Evolutionary conservation across 2,888 invertebrate species (phyloP).

Genomic region (Teinopalpus imperialis): DNA sequence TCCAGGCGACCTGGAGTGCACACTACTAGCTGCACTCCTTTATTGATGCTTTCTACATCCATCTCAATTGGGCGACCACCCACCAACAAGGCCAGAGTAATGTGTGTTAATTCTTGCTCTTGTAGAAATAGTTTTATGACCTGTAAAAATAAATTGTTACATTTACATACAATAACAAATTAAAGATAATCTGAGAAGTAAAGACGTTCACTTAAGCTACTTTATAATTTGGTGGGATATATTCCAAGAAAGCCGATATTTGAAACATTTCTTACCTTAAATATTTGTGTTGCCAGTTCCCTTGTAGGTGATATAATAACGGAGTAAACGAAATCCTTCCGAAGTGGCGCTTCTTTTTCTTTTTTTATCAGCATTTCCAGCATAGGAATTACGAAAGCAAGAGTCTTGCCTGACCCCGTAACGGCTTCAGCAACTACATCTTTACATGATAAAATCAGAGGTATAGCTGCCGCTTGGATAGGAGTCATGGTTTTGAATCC

Average conservation of each 20-base stretch:
- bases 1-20: conserved; percentile 97
- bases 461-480: conserved; percentile 93
- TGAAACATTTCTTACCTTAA: conserved; percentile 84
- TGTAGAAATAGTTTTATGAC: conserved; percentile 76
- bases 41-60: conserved; percentile 86
- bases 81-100: conserved; percentile 85
- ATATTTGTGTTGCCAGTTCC: conserved; percentile 96
- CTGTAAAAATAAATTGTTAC: conserved; percentile 40
- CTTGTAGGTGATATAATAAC: conserved; percentile 97
- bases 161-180: too few relatives aligned
- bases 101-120: conserved; percentile 67
- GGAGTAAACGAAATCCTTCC: conserved; percentile 90
- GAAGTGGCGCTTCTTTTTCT: conserved; percentile 83
- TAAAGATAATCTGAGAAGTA: too few relatives aligned
- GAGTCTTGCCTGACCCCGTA: conserved; percentile 98
- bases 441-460: conserved; percentile 92
- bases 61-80: conserved; percentile 92
- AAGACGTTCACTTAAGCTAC: too few relatives aligned
- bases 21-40: conserved; percentile 92
- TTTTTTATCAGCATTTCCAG: conserved; percentile 90
- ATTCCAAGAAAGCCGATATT: too few relatives aligned
- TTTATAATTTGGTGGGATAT: too few relatives aligned
- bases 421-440: conserved; percentile 99
- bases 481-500: conserved; percentile 82
- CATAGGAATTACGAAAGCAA: conserved; percentile 96